Base-by-base conservation (phyloP, 2,888 invertebrate species). In the Philaethria dido region DNA sequence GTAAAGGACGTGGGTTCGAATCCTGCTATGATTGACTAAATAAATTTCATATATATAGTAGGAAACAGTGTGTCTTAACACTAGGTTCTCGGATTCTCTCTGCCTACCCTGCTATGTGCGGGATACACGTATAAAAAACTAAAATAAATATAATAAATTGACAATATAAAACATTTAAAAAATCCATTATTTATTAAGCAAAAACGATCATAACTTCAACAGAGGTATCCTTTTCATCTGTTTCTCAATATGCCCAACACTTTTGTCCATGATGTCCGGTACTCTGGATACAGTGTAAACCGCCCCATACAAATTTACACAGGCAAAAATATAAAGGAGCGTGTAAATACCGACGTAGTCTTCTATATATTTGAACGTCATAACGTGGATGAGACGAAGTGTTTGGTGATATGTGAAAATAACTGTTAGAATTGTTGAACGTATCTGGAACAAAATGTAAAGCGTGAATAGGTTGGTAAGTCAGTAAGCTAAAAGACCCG, bases 181-280 rank as follows among this genome's bases (percentile, higher is more conserved):
- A n/a, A n/a, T n/a, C n/a, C 3, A 44, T 39, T 13, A 18, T 63
- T 48, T 62, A 48, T 61, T 62, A 1, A 29, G 0, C 0, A 2
- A 45, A 33, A 60, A 16, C 16, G 3, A 60, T 64, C 36, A 54
- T 59, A 62, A 71, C 45, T 87, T 84, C 2, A 87, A 78, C 36
- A 89, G 72, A 1, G 86, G 83, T 13, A 82, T 77, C 62, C 88
- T 78, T 69, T 86, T 89, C 29, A 92, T 63, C 25, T 88, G 88
- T 25, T 75, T 84, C 54, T 91, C 90, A 20, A 92, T 86, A 48
- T 87, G 84, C 72, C 72, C 83, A 0, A 84, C 77, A 61, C 70
- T 84, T 61, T 80, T 86, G 18, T 78, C 75, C 16, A 77, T 86
- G 9, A 87, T 74, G 4, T 79, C 74, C 0, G 91, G 91, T 6